Conservation (phyloP, 2,113 vertebrate species). For the Prietella phreatophila region DNA sequence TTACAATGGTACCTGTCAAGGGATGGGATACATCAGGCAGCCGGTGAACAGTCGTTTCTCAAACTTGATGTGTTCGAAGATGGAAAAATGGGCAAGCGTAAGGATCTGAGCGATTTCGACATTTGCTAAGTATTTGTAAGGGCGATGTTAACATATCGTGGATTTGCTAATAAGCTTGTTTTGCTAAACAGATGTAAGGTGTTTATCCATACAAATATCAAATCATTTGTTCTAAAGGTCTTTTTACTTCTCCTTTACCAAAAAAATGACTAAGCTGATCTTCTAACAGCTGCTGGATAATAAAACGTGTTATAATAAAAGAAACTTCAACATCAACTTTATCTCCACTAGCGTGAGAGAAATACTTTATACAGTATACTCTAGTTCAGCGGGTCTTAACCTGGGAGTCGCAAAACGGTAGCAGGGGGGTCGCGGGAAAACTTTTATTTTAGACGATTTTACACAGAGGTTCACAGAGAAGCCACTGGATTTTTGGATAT, state of each 20-base stretch:
- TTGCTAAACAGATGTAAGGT: background rate
- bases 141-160: background rate
- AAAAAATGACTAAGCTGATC: background rate
- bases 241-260: background rate
- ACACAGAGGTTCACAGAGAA: too few species aligned
- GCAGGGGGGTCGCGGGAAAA: too few species aligned
- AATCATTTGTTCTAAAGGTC: background rate
- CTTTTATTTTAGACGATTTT: too few species aligned
- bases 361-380: background rate
- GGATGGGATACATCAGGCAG: too few species aligned
- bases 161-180: background rate
- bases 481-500: too few species aligned
- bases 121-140: background rate
- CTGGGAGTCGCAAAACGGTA: too few species aligned
- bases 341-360: background rate
- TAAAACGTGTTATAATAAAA: background rate
- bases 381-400: too few species aligned
- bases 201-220: background rate
- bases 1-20: too few species aligned
- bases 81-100: too few species aligned
- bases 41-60: too few species aligned
- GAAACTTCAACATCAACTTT: background rate
- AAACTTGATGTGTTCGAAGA: too few species aligned
- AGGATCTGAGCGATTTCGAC: too few species aligned
- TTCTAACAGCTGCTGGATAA: background rate